A percentile compares a stretch with the other conserved stretches of the same genome.
Evolutionary conservation across 2,888 invertebrate species (phyloP).

Genomic region (Sphaerophoria taeniata): DNA sequence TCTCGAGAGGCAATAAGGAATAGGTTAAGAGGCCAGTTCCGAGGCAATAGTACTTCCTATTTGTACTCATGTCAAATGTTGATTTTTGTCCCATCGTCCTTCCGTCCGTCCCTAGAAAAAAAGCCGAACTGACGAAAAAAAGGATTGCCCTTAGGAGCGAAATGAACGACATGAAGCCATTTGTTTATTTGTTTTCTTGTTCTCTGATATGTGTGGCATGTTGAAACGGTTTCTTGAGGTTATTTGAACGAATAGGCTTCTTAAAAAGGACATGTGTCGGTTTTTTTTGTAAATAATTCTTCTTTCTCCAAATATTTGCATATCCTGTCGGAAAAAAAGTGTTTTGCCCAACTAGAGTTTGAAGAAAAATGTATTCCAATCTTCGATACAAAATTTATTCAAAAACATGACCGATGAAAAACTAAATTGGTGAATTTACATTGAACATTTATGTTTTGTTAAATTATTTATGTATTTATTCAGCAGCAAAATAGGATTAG

Average conservation of each 20-base stretch:
- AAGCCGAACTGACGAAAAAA: conserved; percentile 34
- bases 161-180: conserved; percentile 58
- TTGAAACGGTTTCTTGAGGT: conserved; percentile 41
- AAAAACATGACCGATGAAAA: conserved; percentile 12
- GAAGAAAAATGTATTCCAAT: conserved; percentile 5
- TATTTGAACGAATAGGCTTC: conserved; percentile 43
- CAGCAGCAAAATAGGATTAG: conserved; percentile 51
- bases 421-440: conserved; percentile 23
- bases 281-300: background rate
- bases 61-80: conserved; percentile 51
- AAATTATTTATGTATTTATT: conserved; percentile 67
- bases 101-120: no score
- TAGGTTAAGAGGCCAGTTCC: conserved; percentile 5
- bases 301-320: conserved; percentile 34
- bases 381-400: conserved; percentile 2
- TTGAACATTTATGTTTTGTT: conserved; percentile 49
- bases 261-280: conserved; percentile 44
- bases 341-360: background rate
- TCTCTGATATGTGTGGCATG: conserved; percentile 34
- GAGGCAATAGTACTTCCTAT: conserved; percentile 26
- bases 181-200: conserved; percentile 59
- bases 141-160: conserved; percentile 61
- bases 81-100: conserved; percentile 32
- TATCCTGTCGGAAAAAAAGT: conserved; percentile 18
- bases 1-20: conserved; percentile 1